Base-by-base conservation (phyloP, 2,888 invertebrate genomes). In the Pyrocoelia pectoralis region DNA sequence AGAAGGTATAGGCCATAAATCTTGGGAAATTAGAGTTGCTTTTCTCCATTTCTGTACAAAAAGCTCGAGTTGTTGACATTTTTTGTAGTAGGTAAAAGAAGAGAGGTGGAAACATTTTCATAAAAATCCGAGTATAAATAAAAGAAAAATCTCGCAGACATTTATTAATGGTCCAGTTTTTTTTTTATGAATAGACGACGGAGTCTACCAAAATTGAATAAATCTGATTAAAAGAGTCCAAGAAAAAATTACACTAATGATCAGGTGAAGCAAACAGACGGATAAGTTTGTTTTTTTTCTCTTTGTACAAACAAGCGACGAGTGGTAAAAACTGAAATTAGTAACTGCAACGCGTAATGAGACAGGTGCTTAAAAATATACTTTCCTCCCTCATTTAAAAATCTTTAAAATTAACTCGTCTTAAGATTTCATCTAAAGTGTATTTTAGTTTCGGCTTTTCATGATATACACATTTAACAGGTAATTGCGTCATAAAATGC, bases 401-500 rank as follows among this genome's bases (percentile, higher is more conserved):
- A n/a, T 3, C 13, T 13, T 40, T 12, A 40, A 40, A 40, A 40
- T 40, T 40, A 24, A 13, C 40, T 40, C 40, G 24, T 24, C 24
- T 24, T 24, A 24, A 24, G 24, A 24, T 24, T 24, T 24, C 24
- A 24, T 24, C 24, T 24, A 24, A 24, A 24, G 24, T 24, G 24
- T 24, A 24, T 24, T 24, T 24, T 24, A 24, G 6, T 3, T 24
- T 24, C 6, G 4, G 24, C 4, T 3, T 24, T 6, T 24, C 24
- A 6, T 24, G 24, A 24, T 24, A 24, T 24, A 24, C 6, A 24
- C 24, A 24, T 12, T 40, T 40, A 13, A 40, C 40, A 13, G 40
- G 40, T 40, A 40, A 40, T 40, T 40, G 40, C 40, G 40, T n/a
- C 40, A 8, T 40, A 40, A 40, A 40, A 40, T n/a, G 40, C 40